These are phyloP conservation scores for Scolanthus callimorphus DNA, from an alignment of 92 coral and sea anemone genomes.

Conservation along the genomic window DNA sequence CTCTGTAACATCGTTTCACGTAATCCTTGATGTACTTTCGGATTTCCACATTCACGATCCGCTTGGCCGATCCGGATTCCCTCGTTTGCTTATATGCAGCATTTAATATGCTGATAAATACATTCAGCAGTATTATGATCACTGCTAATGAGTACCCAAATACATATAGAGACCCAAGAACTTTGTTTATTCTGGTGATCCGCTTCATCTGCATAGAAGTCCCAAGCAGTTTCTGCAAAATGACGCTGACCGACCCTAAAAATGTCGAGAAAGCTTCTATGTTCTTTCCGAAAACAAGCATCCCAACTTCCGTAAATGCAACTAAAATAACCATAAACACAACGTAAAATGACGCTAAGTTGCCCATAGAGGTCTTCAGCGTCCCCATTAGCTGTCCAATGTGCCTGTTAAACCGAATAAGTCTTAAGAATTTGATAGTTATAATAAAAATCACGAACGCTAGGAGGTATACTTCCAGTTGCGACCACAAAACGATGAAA, in stretches of 20 bases:
- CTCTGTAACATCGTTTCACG: conserved; percentile 13
- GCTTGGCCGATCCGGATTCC: conserved; percentile 20
- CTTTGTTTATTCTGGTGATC: conserved; percentile 29
- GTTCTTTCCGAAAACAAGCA: conserved; percentile 59
- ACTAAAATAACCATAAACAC: conserved; percentile 46
- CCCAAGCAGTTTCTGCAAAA: conserved; percentile 64
- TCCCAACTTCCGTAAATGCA: conserved; percentile 72
- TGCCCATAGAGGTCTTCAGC: conserved; percentile 42
- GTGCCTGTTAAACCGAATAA: conserved; percentile 65
- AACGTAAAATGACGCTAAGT: conserved; percentile 51
- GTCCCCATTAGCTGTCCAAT: conserved; percentile 64
- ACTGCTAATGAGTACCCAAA: conserved; percentile 44
- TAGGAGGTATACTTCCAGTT: conserved; percentile 51
- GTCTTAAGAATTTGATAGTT: conserved; percentile 58
- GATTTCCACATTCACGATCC: conserved; percentile 5
- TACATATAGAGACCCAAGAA: conserved; percentile 52
- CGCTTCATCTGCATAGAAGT: conserved; percentile 50
- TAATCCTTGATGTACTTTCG: conserved; percentile 20
- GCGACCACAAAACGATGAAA: conserved; percentile 53
- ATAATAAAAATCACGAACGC: conserved; percentile 58
- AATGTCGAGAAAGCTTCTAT: conserved; percentile 57
- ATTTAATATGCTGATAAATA: conserved; percentile 58
- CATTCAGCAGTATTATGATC: conserved; percentile 42
- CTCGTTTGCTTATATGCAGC: conserved; percentile 46
- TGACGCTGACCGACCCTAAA: conserved; percentile 29